Evolutionary conservation across 2,113 vertebrate species (phyloP).

Genomic region (Mesocricetus auratus): DNA sequence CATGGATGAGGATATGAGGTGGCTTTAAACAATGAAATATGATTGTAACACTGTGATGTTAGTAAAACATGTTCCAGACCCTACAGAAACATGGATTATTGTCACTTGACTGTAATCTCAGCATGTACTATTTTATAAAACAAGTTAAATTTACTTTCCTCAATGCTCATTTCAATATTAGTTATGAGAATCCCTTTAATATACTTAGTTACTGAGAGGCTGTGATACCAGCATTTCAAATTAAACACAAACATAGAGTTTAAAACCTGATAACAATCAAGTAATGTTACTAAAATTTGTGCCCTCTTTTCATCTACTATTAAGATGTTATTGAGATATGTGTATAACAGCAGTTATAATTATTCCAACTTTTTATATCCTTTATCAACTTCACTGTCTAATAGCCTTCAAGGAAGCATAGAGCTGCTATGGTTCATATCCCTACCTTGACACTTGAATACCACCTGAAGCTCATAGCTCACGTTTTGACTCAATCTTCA

Average conservation of each 20-base stretch:
- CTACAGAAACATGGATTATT: background rate
- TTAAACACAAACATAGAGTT: background rate
- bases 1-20: background rate
- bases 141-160: background rate
- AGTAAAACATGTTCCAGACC: background rate
- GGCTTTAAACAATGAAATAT: background rate
- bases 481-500: too few species aligned
- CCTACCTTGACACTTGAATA: background rate
- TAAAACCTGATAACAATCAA: background rate
- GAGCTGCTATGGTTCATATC: too few species aligned
- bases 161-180: background rate
- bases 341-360: background rate
- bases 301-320: too few species aligned
- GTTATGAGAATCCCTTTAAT: background rate
- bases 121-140: background rate
- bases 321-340: background rate
- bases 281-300: background rate
- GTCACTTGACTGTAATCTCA: background rate
- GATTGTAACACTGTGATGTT: background rate
- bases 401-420: background rate
- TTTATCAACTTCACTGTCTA: background rate
- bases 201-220: background rate
- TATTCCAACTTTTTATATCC: too few species aligned
- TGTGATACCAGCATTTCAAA: background rate
- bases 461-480: background rate